Base-by-base conservation (phyloP, 2,888 invertebrate genomes). In the Sacculina carcini region DNA sequence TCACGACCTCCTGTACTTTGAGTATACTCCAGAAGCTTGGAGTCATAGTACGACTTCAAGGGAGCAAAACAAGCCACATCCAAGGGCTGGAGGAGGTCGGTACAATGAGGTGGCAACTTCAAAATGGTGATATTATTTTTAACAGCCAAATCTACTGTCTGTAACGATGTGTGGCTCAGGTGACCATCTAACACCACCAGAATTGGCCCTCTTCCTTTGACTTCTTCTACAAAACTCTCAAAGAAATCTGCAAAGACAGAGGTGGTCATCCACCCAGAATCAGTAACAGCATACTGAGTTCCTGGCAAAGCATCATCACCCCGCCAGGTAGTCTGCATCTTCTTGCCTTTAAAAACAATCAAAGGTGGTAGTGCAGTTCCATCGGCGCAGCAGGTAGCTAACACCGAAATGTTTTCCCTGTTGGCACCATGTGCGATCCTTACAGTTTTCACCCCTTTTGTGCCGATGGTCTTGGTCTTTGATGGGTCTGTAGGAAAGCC, bases 261-360 rank as follows among this genome's bases (percentile, higher is more conserved):
- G 50, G n/a, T n/a, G n/a, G n/a, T n/a, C n/a, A n/a, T n/a, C n/a
- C n/a, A n/a, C n/a, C n/a, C n/a, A n/a, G n/a, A 50, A 12, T 46
- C 50, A 12, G 50, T 38, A 12, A 50, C 52, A 36, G 42, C 44
- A 50, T 52, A 52, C 23, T 48, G 47, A 38, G 52, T 50, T 28
- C 36, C 40, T 40, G 34, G 34, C 19, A 44, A n/a, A n/a, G n/a
- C n/a, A n/a, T n/a, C n/a, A n/a, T n/a, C n/a, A n/a, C n/a, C n/a
- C n/a, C n/a, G n/a, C n/a, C n/a, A n/a, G n/a, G n/a, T n/a, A n/a
- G n/a, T n/a, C n/a, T n/a, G n/a, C n/a, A n/a, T n/a, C n/a, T n/a
- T n/a, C n/a, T n/a, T n/a, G n/a, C n/a, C n/a, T n/a, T n/a, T n/a
- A n/a, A n/a, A n/a, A n/a, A n/a, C n/a, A n/a, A n/a, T n/a, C n/a